Percentiles rank a stretch among this genome's conserved stretches.
Evolutionary conservation across 2,888 invertebrate genomes (phyloP).

Genomic region (Tricholauxania praeusta): DNA sequence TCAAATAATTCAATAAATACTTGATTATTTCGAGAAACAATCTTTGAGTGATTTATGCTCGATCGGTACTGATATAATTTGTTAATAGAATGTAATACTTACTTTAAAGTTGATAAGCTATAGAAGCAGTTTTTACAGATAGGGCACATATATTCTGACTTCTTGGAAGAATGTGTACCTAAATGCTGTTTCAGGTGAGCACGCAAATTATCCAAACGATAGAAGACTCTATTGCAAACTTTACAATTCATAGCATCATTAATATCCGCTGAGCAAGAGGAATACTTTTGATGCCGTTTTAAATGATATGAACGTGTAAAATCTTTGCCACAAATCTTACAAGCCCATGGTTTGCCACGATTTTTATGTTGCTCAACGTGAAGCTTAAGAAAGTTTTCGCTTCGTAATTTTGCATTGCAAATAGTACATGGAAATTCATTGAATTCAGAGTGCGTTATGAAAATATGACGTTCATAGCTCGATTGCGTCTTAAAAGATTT

Average conservation of each 20-base stretch:
- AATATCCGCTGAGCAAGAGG: conserved; percentile 61
- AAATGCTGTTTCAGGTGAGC: conserved; percentile 78
- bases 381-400: conserved; percentile 73
- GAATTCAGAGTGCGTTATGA: conserved; percentile 78
- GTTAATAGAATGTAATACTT: conserved; percentile 38
- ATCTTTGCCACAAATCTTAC: conserved; percentile 76
- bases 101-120: conserved; percentile 72
- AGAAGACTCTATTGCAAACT: conserved; percentile 66
- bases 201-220: conserved; percentile 77
- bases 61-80: neutral
- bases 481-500: conserved; percentile 79
- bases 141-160: conserved; percentile 73
- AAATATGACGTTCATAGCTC: conserved; percentile 75
- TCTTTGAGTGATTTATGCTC: neutral
- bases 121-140: conserved; percentile 77
- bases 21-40: neutral
- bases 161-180: conserved; percentile 71
- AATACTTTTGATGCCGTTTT: conserved; percentile 67
- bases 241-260: conserved; percentile 64
- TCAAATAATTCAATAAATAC: neutral
- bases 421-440: conserved; percentile 75
- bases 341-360: conserved; percentile 73
- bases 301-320: conserved; percentile 84
- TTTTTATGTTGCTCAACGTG: conserved; percentile 77
- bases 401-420: conserved; percentile 77